phyloP scores from a whole-genome alignment of 2,113 vertebrate species.

The Xiphophorus maculatus region DNA sequence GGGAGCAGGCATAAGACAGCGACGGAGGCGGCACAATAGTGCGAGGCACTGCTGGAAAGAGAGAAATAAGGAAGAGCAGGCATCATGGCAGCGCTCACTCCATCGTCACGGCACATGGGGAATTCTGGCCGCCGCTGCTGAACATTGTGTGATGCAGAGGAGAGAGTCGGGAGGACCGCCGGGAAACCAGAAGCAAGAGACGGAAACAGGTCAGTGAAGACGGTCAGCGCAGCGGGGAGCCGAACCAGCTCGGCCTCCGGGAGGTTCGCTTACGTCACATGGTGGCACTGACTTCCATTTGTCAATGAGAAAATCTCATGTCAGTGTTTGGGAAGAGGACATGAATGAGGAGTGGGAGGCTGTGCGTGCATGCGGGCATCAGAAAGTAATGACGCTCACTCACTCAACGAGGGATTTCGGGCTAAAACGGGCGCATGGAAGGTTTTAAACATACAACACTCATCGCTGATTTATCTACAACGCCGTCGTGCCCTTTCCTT shows the following conservation, averaged over 20 bases:
- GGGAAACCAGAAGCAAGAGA: conserved; percentile 53
- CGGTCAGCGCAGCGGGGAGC: background rate
- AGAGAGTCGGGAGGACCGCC: conserved; percentile 80
- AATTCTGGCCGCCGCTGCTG: conserved; percentile 79
- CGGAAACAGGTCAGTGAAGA: conserved; percentile 70
- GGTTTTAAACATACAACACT: background rate
- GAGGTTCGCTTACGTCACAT: conserved; percentile 17
- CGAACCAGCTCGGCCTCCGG: background rate
- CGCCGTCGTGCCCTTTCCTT: background rate
- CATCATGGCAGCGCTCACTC: conserved; percentile 73
- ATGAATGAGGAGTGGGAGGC: conserved; percentile 43
- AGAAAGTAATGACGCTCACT: background rate
- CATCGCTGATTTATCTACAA: background rate
- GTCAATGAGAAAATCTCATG: conserved; percentile 53
- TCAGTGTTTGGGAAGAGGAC: conserved; percentile 23
- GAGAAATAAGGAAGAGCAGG: conserved; percentile 38
- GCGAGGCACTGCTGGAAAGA: conserved; percentile 41
- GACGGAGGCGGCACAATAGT: conserved; percentile 53
- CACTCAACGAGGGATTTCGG: background rate
- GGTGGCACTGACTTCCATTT: conserved; percentile 26
- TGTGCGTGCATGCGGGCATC: conserved; percentile 38
- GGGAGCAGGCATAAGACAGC: conserved; percentile 33
- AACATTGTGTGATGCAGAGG: conserved; percentile 81
- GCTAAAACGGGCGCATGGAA: background rate
- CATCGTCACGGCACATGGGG: conserved; percentile 75